Evolutionary conservation across 1,140 invertebrate genomes (phyloP), one percentile per base, ranked within the genome.

Genomic region (Leptinotarsa lineolata): DNA sequence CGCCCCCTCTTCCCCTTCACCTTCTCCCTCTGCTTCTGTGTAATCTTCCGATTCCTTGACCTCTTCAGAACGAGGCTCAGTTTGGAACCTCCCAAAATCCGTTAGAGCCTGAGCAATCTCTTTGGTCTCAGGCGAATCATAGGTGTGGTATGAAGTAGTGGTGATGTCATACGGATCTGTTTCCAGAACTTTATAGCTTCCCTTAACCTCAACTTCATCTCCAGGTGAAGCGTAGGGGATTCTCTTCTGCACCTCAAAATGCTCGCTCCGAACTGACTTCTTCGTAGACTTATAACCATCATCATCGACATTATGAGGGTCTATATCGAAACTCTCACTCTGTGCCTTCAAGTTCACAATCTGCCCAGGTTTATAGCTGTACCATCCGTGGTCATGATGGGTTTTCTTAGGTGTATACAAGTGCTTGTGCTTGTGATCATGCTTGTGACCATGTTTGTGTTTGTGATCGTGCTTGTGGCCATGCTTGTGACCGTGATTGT

Each of bases 141-240:
- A 63, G 8, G 54, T 69, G n/a, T 74, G 70, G 58, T 69, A 68
- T 59, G 66, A 21, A 20, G 63, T 58, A 0, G 18, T 73, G 4
- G 60, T 45, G 1, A 66, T 20, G 59, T 74, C 68, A 22, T 68
- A 46, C 5, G 76, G 76, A 68, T 70, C 60, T 61, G 16, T 73
- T 68, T 77, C 73, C 12, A 73, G 73, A 3, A 77, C 76, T 46
- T 70, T 72, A 24, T 77, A 77, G 22, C 73, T 75, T 0, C 76
- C 73, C 5, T 60, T 72, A 15, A 77, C 60, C 16, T 60, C 61
- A n/a, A 72, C 64, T 39, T 68, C 39, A 1, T 54, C 66, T 8
- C 67, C 65, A 1, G 75, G 75, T 15, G 68, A 18, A 4, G 72
- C 75, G 18, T n/a, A 46, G 3, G 73, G 74, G n/a, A 73, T 71